Evolutionary conservation across 2,888 invertebrate species (phyloP).

Genomic region (Orthosia cruda): DNA sequence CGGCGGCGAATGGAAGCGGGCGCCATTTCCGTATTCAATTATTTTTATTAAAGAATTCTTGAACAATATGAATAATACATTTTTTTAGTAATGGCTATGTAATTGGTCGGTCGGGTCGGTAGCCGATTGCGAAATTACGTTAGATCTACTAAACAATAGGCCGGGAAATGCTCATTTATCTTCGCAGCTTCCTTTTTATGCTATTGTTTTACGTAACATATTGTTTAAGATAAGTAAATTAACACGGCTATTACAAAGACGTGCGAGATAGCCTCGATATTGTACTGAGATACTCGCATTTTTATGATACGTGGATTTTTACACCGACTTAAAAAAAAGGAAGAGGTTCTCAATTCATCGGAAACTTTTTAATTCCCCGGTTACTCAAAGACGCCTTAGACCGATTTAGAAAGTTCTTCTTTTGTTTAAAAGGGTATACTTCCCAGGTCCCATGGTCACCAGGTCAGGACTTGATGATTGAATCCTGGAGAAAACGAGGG

Average conservation of each 20-base stretch:
- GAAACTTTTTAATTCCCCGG: too few relatives aligned
- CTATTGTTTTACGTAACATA: slow-evolving; percentile 51
- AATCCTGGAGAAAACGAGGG: too few relatives aligned
- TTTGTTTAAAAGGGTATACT: too few relatives aligned
- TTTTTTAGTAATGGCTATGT: slow-evolving; percentile 32
- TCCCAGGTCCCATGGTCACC: too few relatives aligned
- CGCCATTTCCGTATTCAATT: slow-evolving; percentile 54
- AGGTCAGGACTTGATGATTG: too few relatives aligned
- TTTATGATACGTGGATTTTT: neutral
- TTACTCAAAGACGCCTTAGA: too few relatives aligned
- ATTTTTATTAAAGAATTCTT: slow-evolving; percentile 33
- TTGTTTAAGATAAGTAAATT: slow-evolving; percentile 46
- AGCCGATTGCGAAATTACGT: slow-evolving; percentile 49
- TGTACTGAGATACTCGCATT: neutral
- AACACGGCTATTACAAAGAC: slow-evolving; percentile 23
- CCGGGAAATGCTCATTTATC: slow-evolving; percentile 53
- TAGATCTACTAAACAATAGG: slow-evolving; percentile 55
- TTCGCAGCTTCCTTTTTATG: slow-evolving; percentile 48
- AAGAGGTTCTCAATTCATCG: too few relatives aligned
- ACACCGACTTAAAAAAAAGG: too few relatives aligned
- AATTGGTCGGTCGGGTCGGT: slow-evolving; percentile 41
- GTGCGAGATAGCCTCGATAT: neutral
- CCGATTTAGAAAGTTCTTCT: too few relatives aligned
- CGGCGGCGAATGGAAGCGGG: slow-evolving; percentile 6
- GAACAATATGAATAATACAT: slow-evolving; percentile 33